Conservation (phyloP, 2,113 vertebrate genomes). For the Heloderma charlesbogerti region DNA sequence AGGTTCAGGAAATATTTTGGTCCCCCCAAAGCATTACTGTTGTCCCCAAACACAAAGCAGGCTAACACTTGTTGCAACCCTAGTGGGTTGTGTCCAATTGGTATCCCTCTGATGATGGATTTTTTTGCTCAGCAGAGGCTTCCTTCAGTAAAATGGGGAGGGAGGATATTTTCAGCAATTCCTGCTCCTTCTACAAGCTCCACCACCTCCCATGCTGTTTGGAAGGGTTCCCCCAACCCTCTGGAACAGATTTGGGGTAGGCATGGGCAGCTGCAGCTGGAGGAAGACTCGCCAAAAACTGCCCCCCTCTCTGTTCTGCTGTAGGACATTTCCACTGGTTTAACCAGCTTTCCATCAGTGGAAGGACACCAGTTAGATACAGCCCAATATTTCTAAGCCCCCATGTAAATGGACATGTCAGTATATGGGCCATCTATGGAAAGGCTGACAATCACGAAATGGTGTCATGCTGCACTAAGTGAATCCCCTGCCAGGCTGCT, state of each 20-base stretch:
- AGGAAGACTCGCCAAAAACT: neutral
- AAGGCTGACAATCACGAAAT: conserved; percentile 63
- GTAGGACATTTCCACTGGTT: neutral
- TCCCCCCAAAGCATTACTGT: neutral
- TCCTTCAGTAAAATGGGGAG: neutral
- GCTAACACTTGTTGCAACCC: no score
- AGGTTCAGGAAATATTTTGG: neutral
- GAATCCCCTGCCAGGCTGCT: conserved; percentile 65
- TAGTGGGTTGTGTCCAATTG: neutral
- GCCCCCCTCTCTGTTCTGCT: neutral
- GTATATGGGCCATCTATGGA: conserved; percentile 49
- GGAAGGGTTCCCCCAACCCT: neutral
- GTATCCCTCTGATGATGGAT: neutral
- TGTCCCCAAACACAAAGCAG: neutral
- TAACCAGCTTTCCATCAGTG: no score
- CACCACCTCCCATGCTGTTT: neutral
- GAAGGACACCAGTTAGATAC: neutral
- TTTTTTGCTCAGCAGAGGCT: neutral
- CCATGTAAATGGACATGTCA: conserved; percentile 56
- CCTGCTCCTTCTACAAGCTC: neutral
- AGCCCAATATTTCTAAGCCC: conserved; percentile 26
- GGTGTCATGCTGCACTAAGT: conserved; percentile 54
- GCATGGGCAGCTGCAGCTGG: no score
- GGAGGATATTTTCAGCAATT: neutral
- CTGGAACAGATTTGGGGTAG: neutral